Evolutionary conservation across 2,888 invertebrate species (phyloP), one percentile per base, ranked within the genome.

Genomic region (Palloptera scutellata): DNA sequence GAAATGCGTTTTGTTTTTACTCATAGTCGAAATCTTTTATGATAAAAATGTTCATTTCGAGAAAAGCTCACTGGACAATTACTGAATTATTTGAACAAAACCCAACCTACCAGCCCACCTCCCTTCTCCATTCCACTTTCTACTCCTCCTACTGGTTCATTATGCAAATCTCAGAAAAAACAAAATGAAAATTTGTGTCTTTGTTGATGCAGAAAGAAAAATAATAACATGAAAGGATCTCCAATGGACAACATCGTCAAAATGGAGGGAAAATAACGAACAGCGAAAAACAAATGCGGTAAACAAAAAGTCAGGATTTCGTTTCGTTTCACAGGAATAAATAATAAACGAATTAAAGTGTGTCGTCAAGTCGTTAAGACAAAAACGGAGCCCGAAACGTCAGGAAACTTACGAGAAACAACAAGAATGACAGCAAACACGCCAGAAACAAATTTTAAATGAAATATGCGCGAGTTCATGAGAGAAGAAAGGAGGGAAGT

Each of bases 331-430:
- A 68, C 64, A 70, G 76, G 79, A 77, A 79, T 79, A 79, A 80
- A 79, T 79, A 79, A 79, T 80, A 79, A 79, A 80, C 80, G 80
- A 79, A 79, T 79, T 79, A 79, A 80, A 79, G 79, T 74, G 73
- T 69, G 71, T 67, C 67, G 66, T 66, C 63, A 63, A 67, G 64
- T 68, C 64, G 57, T 67, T 60, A 48, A 19, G 48, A n/a, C 48
- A 13, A 48, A 15, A 48, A 6, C 40, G n/a, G 6, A n/a, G 40
- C 40, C 13, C 15, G 19, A 41, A 41, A 40, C 15, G n/a, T n/a
- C 48, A 48, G 15, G n/a, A 48, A 48, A 11, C 17, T 12, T 19
- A 41, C n/a, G 12, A 51, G 48, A 43, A 60, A 61, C 40, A 61
- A 61, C 40, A 61, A 61, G 48, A 41, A 30, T 15, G 42, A 61